These are phyloP conservation scores for Eilema depressum DNA, from an alignment of 2,888 invertebrate genomes.

Conservation along the genomic window DNA sequence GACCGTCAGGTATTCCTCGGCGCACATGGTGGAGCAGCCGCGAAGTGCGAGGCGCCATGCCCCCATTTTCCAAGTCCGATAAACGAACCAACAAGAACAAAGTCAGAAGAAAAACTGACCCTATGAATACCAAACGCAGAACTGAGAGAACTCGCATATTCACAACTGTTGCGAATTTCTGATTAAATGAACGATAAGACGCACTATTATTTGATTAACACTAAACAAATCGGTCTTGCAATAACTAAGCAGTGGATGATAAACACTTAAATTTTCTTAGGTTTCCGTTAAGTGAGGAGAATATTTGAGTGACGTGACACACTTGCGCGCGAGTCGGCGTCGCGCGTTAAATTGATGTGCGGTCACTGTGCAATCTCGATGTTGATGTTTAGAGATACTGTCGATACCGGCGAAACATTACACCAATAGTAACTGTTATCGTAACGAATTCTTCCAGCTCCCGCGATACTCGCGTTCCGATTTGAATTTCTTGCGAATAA, in stretches of 20 bases:
- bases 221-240: not conserved
- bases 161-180: conserved; percentile 7
- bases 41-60: conserved; percentile 35
- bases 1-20: conserved; percentile 10
- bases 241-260: not conserved
- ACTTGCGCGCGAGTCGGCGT: conserved; percentile 42
- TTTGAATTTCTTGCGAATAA: conserved; percentile 6
- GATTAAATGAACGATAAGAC: not conserved
- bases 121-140: conserved; percentile 57
- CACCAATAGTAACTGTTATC: conserved; percentile 35
- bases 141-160: conserved; percentile 60
- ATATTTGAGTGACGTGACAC: conserved; percentile 14
- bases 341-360: conserved; percentile 40
- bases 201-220: not conserved
- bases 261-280: conserved; percentile 1
- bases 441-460: conserved; percentile 25
- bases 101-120: conserved; percentile 51
- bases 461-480: conserved; percentile 9
- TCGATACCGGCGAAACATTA: conserved; percentile 32
- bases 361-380: conserved; percentile 28
- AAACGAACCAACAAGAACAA: conserved; percentile 58
- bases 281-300: not conserved
- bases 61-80: conserved; percentile 48
- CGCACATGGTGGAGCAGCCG: conserved; percentile 29
- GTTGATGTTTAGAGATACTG: conserved; percentile 47